Percentiles rank a stretch among this genome's conserved stretches.
Conservation (phyloP, 2,888 invertebrate species). For the Congeria kusceri region DNA sequence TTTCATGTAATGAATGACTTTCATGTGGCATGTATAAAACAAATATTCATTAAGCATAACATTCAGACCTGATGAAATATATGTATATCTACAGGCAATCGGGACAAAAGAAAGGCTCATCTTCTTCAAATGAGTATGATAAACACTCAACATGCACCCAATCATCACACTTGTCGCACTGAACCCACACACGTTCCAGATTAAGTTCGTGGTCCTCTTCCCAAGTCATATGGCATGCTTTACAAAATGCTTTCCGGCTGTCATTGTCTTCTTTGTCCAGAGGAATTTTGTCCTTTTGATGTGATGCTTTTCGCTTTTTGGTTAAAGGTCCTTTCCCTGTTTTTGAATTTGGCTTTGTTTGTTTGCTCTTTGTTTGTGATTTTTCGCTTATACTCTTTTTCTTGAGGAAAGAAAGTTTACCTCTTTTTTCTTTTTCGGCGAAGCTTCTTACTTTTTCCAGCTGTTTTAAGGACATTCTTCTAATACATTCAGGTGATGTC, state of each 20-base stretch:
- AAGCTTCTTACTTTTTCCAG: slow-evolving; percentile 18
- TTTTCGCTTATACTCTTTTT: not conserved
- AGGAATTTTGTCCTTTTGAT: slow-evolving; percentile 17
- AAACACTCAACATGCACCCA: too few species aligned
- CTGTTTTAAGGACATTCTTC: slow-evolving; percentile 25
- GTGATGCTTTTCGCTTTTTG: not conserved
- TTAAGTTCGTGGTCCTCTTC: too few species aligned
- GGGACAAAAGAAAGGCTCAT: slow-evolving; percentile 18
- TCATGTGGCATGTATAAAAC: too few species aligned
- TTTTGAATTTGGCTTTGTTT: too few species aligned
- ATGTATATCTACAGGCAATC: not conserved
- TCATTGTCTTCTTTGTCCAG: not conserved
- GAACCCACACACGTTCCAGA: too few species aligned
- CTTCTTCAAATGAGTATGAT: too few species aligned
- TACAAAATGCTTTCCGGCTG: slow-evolving; percentile 3
- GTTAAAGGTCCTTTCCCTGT: not conserved
- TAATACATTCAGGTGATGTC: slow-evolving; percentile 21
- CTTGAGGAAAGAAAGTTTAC: slow-evolving; percentile 14
- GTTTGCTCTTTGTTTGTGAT: not conserved
- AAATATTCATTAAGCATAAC: too few species aligned
- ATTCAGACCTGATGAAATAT: too few species aligned
- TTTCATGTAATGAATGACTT: too few species aligned
- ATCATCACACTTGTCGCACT: too few species aligned
- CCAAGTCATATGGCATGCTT: slow-evolving; percentile 18
- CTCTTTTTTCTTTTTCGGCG: slow-evolving; percentile 20